phyloP scores from a whole-genome alignment of 64 coral and sea anemone genomes.

The Dendrophyllia cribrosa region DNA sequence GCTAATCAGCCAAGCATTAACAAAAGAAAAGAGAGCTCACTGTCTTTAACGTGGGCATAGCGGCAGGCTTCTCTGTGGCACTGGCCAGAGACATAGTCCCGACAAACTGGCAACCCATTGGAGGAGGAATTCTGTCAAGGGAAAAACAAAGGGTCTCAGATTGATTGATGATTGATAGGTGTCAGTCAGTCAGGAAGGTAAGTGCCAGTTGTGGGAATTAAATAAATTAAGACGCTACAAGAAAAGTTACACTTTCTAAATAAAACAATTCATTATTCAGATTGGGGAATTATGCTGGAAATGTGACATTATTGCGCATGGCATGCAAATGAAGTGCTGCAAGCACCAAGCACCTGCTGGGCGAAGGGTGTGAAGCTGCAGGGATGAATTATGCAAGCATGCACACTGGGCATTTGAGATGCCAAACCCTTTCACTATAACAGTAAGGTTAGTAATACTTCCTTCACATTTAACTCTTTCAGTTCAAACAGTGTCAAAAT shows the following conservation, averaged over 20 bases:
- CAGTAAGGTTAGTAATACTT: not conserved
- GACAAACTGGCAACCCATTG: slow-evolving; percentile 96
- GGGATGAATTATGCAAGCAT: slow-evolving; percentile 8
- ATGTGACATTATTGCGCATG: not conserved
- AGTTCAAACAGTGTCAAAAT: no score
- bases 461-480: no score
- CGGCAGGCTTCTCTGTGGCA: slow-evolving; percentile 98
- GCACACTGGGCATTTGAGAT: not conserved
- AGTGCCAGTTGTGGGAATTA: slow-evolving; percentile 65
- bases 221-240: not conserved
- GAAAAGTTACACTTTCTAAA: not conserved
- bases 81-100: slow-evolving; percentile 96
- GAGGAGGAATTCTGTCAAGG: slow-evolving; percentile 78
- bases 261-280: slow-evolving; percentile 35
- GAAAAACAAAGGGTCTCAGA: slow-evolving; percentile 75
- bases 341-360: not conserved
- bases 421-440: not conserved
- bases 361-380: not conserved
- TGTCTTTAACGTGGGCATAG: slow-evolving; percentile 99
- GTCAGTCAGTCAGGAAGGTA: slow-evolving; percentile 28
- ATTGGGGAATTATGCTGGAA: not conserved
- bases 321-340: not conserved
- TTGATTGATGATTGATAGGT: slow-evolving; percentile 46
- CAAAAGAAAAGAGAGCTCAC: slow-evolving; percentile 70
- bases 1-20: slow-evolving; percentile 53